Base-by-base conservation (phyloP, 1,140 invertebrate species). In the Drosophila sturtevanti region DNA sequence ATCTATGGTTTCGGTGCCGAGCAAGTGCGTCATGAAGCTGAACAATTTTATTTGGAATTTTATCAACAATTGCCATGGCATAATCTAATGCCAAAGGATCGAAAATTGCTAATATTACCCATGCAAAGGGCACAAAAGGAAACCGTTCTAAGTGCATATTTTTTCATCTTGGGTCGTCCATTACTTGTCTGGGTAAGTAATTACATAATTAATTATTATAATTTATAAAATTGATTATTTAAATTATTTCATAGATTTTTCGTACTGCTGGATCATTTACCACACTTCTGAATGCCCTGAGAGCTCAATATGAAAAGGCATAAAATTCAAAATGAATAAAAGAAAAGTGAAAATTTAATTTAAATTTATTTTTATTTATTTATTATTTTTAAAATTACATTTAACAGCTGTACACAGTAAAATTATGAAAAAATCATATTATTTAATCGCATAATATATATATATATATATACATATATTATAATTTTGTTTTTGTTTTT, bases 341-440 rank as follows among this genome's bases (percentile, higher is more conserved):
- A n/a, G n/a, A n/a, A n/a, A n/a, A n/a, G n/a, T n/a, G n/a, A n/a
- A n/a, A n/a, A n/a, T 38, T 11, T 41, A 34, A 71, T 72, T 72
- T 68, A 44, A 54, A 62, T 62, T 74, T 35, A 56, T 86, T 81
- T 78, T 89, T 87, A 76, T 82, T 85, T 68, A 18, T 44, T 44
- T 44, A 44, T 44, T 44, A 61, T 2, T 35, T 82, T 81, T 68
- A 79, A 70, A 55, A 79, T 89, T 86, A 89, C 68, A 87, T 72
- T 89, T 87, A 87, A 79, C 71, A 72, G 74, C 68, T 73, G 74
- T 75, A 86, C 68, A 84, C 67, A 68, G 81, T 75, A 78, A 69
- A 86, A 81, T 86, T 82, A 81, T 74, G 60, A 81, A 81, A 81
- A 78, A 81, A 69, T 80, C 81, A 82, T 72, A 75, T 77, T 81